These are phyloP conservation scores for Morphnarchus princeps DNA, from an alignment of 2,113 vertebrate genomes.

Conservation along the genomic window DNA sequence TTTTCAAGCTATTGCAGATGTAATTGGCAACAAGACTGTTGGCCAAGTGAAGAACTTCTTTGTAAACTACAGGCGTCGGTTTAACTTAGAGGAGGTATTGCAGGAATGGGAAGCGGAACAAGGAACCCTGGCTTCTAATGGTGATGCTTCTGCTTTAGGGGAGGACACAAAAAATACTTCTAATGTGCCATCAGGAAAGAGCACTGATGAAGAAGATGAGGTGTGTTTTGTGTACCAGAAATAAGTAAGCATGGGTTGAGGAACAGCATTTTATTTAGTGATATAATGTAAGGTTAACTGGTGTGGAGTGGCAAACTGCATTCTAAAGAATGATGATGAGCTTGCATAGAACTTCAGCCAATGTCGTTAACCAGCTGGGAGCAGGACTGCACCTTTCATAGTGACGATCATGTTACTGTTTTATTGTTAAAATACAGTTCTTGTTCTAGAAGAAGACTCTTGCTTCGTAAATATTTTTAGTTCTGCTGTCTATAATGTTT, in stretches of 20 bases:
- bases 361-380: constrained; percentile 39
- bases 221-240: constrained; percentile 85
- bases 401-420: constrained; percentile 46
- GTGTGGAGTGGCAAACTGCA: constrained; percentile 65
- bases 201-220: constrained; percentile 96
- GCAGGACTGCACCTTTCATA: constrained; percentile 53
- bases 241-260: constrained; percentile 77
- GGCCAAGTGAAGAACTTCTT: constrained; percentile 99
- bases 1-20: constrained; percentile 99
- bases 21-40: constrained; percentile 99
- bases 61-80: constrained; percentile 98
- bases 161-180: constrained; percentile 94
- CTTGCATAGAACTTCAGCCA: constrained; percentile 62
- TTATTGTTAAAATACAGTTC: constrained; percentile 56
- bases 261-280: constrained; percentile 67
- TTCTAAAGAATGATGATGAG: constrained; percentile 69
- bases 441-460: constrained; percentile 68
- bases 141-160: constrained; percentile 87
- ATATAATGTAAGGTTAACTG: constrained; percentile 69
- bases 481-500: constrained; percentile 60
- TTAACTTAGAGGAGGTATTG: constrained; percentile 99
- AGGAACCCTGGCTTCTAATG: constrained; percentile 90
- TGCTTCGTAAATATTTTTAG: constrained; percentile 62
- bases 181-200: constrained; percentile 93
- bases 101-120: constrained; percentile 99